Evolutionary conservation across 2,113 vertebrate genomes (phyloP).

Genomic region (Tachysurus vachellii): DNA sequence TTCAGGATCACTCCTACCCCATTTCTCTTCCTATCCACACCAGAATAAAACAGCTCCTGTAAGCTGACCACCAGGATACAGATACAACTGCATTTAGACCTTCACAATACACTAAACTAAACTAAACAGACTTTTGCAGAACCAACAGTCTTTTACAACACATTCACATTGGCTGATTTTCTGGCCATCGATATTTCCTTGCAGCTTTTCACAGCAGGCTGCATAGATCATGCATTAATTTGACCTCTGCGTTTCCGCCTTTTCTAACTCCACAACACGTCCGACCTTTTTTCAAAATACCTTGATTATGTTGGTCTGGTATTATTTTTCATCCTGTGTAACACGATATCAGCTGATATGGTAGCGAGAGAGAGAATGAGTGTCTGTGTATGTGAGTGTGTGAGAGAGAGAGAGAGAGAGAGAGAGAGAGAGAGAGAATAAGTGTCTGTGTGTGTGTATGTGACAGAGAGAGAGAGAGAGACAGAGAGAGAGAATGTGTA

Average conservation of each 20-base stretch:
- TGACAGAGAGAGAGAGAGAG: no score
- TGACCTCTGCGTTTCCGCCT: background rate
- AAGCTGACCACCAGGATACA: background rate
- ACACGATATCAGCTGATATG: background rate
- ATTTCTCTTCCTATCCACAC: no score
- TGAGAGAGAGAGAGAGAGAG: background rate
- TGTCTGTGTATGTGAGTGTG: no score
- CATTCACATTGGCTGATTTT: background rate
- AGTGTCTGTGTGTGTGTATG: no score
- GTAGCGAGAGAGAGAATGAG: background rate
- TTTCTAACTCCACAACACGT: background rate
- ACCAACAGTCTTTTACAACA: background rate
- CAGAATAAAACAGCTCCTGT: no score
- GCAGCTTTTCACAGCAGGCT: background rate
- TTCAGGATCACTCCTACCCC: no score
- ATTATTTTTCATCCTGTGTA: constrained; percentile 10
- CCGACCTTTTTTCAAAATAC: constrained; percentile 20
- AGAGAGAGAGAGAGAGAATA: background rate
- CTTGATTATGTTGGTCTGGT: background rate
- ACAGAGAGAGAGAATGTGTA: no score
- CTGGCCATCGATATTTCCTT: background rate
- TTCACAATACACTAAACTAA: background rate
- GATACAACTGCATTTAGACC: no score
- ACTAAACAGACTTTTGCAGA: background rate
- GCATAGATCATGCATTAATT: background rate